Conservation (phyloP, 1,140 invertebrate species). For the Psix sp. region DNA sequence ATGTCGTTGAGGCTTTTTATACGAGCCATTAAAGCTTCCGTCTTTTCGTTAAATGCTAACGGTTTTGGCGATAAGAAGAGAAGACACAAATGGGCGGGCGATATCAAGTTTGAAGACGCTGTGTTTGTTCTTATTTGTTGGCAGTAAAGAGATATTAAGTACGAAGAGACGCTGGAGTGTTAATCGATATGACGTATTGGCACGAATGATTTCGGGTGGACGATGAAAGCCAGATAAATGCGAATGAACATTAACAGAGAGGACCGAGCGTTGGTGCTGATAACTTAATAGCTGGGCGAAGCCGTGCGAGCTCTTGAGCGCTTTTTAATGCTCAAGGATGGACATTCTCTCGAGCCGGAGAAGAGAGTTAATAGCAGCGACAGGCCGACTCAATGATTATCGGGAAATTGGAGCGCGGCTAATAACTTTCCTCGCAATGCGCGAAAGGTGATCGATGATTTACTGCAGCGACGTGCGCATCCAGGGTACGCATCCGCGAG, state of each 20-base stretch:
- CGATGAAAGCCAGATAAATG: constrained; percentile 29
- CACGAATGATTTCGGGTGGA: constrained; percentile 17
- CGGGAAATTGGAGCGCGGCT: too few species aligned
- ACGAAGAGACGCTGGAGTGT: background rate
- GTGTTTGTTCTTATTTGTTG: background rate
- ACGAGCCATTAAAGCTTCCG: too few species aligned
- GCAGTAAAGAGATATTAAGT: background rate
- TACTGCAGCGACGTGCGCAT: background rate
- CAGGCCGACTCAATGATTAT: too few species aligned
- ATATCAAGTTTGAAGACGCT: too few species aligned
- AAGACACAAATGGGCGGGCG: too few species aligned
- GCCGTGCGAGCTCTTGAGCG: background rate
- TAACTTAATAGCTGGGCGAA: constrained; percentile 36
- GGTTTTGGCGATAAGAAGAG: too few species aligned
- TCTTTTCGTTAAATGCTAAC: too few species aligned
- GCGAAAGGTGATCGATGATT: constrained; percentile 45
- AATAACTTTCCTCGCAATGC: too few species aligned
- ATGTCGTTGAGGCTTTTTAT: too few species aligned
- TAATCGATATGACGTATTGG: constrained; percentile 15
- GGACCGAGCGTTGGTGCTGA: constrained; percentile 13
- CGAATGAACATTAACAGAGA: constrained; percentile 20
- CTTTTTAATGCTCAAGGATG: too few species aligned
- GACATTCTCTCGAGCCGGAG: too few species aligned
- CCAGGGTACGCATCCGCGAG: constrained; percentile 14
- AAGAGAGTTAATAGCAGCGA: too few species aligned